Evolutionary conservation across 2,113 vertebrate species (phyloP).

Genomic region (Alethe castanea): DNA sequence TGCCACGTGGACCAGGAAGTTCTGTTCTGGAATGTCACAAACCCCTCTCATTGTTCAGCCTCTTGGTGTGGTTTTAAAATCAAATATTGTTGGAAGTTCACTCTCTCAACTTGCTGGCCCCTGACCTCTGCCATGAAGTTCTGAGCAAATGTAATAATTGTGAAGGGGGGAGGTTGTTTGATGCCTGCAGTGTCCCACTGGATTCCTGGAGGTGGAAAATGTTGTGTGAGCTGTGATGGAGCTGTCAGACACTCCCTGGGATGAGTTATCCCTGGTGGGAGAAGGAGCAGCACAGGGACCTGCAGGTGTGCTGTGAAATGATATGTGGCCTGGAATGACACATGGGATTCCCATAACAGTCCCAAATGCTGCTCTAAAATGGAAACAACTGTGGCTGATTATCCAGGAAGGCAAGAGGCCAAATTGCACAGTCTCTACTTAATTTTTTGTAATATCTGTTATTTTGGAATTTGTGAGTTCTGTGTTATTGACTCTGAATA

Average conservation of each 20-base stretch:
- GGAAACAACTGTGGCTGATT: neutral
- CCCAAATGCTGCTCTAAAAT: neutral
- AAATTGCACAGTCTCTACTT: neutral
- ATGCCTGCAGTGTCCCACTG: neutral
- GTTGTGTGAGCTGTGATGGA: neutral
- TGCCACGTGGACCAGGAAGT: neutral
- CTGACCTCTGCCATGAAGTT: neutral
- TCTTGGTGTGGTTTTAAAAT: neutral
- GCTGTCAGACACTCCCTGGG: neutral
- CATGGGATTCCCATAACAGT: neutral
- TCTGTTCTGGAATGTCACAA: constrained; percentile 24
- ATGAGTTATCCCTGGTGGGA: neutral
- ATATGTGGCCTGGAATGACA: neutral
- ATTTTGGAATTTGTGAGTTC: constrained; percentile 4
- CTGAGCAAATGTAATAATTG: neutral
- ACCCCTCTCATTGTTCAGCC: neutral
- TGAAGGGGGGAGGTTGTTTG: neutral
- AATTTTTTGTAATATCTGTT: neutral
- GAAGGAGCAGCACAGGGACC: neutral
- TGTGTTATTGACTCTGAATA: neutral
- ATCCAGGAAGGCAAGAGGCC: neutral
- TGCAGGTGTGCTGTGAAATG: neutral
- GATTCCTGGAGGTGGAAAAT: fast-evolving
- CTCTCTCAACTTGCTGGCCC: neutral
- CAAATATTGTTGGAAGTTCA: neutral